Evolutionary conservation across 2,797 vertebrate genomes (phyloP).

Genomic region (Helostoma temminkii): DNA sequence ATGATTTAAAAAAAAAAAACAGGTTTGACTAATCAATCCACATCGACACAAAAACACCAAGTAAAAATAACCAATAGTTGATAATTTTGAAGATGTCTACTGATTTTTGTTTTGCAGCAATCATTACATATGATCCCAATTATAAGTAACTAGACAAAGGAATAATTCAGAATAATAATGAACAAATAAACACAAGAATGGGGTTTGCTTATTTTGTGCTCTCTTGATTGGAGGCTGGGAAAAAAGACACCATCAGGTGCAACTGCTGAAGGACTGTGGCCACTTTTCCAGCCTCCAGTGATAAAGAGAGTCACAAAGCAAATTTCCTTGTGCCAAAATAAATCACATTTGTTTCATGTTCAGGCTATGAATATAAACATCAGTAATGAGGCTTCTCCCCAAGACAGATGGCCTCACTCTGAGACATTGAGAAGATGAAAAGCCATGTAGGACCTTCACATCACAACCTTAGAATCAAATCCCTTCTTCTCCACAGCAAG

Average conservation of each 20-base stretch:
- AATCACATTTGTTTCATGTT: conserved; percentile 30
- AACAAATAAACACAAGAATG: conserved; percentile 1
- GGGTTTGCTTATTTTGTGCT: neutral
- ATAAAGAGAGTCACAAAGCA: conserved; percentile 23
- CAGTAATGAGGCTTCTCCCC: conserved; percentile 40
- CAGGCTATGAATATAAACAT: conserved; percentile 48
- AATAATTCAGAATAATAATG: conserved; percentile 5
- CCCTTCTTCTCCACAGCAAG: neutral
- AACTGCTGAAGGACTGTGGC: conserved; percentile 6
- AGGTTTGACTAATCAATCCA: neutral
- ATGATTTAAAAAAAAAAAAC: conserved; percentile 2
- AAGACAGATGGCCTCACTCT: conserved; percentile 12
- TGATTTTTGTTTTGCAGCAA: conserved; percentile 11
- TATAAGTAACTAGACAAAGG: neutral
- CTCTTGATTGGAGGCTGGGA: neutral
- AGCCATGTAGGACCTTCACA: neutral
- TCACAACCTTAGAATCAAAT: neutral
- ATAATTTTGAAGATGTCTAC: neutral
- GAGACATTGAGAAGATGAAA: neutral
- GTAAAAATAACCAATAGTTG: neutral
- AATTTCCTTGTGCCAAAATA: conserved; percentile 29
- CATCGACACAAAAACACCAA: neutral
- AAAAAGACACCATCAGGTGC: conserved; percentile 11
- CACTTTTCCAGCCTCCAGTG: conserved; percentile 8
- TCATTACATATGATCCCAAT: neutral